These are phyloP conservation scores for Clarias laeviceps DNA, from an alignment of 2,797 vertebrate species.

Conservation along the genomic window DNA sequence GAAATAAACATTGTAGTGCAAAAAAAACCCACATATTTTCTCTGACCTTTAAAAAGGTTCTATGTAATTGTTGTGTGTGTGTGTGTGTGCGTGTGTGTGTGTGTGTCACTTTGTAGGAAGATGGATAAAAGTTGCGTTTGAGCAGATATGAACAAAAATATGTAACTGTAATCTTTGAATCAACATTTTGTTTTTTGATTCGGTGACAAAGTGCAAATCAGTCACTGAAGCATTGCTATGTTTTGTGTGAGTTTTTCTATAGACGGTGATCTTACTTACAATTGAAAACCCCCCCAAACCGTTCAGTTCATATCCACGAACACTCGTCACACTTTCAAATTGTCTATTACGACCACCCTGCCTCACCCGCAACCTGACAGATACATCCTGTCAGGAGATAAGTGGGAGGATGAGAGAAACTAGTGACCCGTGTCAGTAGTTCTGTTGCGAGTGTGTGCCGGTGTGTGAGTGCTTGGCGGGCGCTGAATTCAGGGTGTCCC, in stretches of 20 bases:
- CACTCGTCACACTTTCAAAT: slow-evolving; percentile 56
- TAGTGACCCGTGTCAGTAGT: slow-evolving; percentile 67
- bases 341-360: slow-evolving; percentile 49
- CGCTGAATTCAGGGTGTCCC: slow-evolving; percentile 48
- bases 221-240: background rate
- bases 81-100: background rate
- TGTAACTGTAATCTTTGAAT: background rate
- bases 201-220: background rate
- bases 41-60: background rate
- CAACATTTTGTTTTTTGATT: background rate
- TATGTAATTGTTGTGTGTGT: background rate
- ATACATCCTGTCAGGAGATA: slow-evolving; percentile 59
- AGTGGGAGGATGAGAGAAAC: slow-evolving; percentile 59
- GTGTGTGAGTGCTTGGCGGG: slow-evolving; percentile 49
- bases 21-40: background rate
- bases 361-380: slow-evolving; percentile 47
- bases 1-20: slow-evolving; percentile 13
- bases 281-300: slow-evolving; percentile 18
- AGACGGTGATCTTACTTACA: background rate
- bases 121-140: background rate
- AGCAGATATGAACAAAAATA: background rate
- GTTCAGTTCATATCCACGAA: slow-evolving; percentile 38
- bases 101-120: background rate
- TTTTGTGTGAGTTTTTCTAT: slow-evolving; percentile 30
- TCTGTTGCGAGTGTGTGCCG: slow-evolving; percentile 54